Evolutionary conservation across 1,140 invertebrate species (phyloP).

Genomic region (honey bee (Apis mellifera)): Amel_HAv3.1 CM009945.2:5476001-5476500

Average conservation of each 20-base stretch:
- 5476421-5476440: not conserved
- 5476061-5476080: slow-evolving; percentile 22
- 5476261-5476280: slow-evolving; percentile 78
- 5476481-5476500: not conserved
- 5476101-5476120: slow-evolving; percentile 56
- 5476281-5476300: slow-evolving; percentile 62
- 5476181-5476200: slow-evolving; percentile 68
- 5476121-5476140: slow-evolving; percentile 60
- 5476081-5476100: slow-evolving; percentile 36
- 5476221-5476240: slow-evolving; percentile 72
- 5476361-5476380: not conserved
- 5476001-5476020: slow-evolving; percentile 60
- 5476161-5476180: slow-evolving; percentile 42
- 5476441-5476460: not conserved
- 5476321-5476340: slow-evolving; percentile 22
- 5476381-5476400: not conserved
- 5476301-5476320: slow-evolving; percentile 42
- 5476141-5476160: slow-evolving; percentile 66
- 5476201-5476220: slow-evolving; percentile 63
- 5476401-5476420: not conserved
- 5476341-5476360: slow-evolving; percentile 51
- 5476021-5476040: slow-evolving; percentile 59
- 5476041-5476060: slow-evolving; percentile 25
- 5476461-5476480: not conserved
- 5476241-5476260: slow-evolving; percentile 72